phyloP scores from a whole-genome alignment of 2,113 vertebrate species.

The Malurus alboscapulatus region DNA sequence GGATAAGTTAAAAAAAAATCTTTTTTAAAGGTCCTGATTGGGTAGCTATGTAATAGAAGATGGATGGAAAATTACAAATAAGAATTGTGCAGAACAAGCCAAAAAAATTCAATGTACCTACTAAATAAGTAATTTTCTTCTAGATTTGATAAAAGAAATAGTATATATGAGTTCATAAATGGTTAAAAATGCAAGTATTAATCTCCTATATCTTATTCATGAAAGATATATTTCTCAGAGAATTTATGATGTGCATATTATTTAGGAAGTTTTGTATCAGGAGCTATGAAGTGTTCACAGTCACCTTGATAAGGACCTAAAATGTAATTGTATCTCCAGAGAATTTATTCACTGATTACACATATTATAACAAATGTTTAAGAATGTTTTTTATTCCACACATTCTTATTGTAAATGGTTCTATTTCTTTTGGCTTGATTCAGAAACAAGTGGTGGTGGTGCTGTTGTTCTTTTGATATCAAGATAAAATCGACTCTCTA shows the following conservation, averaged over 20 bases:
- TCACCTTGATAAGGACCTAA: not conserved
- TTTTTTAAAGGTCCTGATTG: not conserved
- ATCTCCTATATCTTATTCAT: not conserved
- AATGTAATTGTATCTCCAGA: not conserved
- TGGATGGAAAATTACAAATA: not conserved
- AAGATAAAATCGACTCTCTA: not conserved
- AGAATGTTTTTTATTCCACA: not conserved
- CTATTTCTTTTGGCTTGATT: not conserved
- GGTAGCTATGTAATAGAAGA: not conserved
- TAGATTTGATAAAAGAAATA: not conserved
- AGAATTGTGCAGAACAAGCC: not conserved
- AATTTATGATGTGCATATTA: not conserved
- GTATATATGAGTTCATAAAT: not conserved
- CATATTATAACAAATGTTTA: not conserved
- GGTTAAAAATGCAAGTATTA: not conserved
- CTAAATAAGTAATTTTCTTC: not conserved
- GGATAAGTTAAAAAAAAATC: not conserved
- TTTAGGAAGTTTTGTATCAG: not conserved
- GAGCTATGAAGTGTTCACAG: not conserved
- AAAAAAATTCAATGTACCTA: not conserved
- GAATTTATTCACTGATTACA: not conserved
- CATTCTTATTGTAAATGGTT: not conserved
- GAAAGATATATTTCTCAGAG: not conserved
- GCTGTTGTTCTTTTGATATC: not conserved
- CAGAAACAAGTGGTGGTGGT: not conserved